phyloP scores from a whole-genome alignment of 2,797 vertebrate species.

The Cygnus olor region DNA sequence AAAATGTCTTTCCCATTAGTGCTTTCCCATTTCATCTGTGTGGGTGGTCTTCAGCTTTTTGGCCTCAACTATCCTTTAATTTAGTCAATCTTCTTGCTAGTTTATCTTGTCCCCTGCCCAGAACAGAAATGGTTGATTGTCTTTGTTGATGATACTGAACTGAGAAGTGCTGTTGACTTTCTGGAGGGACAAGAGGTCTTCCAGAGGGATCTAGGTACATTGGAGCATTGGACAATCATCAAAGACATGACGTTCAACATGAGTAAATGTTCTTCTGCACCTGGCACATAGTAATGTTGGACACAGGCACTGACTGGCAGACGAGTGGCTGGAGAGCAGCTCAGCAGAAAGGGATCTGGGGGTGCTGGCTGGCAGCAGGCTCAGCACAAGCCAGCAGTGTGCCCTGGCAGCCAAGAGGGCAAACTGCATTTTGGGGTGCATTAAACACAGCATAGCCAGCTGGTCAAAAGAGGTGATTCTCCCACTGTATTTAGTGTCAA shows the following conservation, averaged over 20 bases:
- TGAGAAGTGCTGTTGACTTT: not conserved
- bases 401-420: not conserved
- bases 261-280: not conserved
- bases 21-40: slow-evolving; percentile 40
- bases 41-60: slow-evolving; percentile 57
- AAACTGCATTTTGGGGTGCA: not conserved
- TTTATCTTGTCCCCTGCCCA: slow-evolving; percentile 11
- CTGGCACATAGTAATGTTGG: not conserved
- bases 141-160: not conserved
- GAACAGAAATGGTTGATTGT: not conserved
- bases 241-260: not conserved
- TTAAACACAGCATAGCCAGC: not conserved
- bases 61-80: not conserved
- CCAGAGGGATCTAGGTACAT: not conserved
- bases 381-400: not conserved
- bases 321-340: not conserved
- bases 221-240: not conserved
- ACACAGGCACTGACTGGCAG: not conserved
- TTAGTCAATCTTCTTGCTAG: slow-evolving; percentile 8
- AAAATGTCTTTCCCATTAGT: slow-evolving; percentile 55
- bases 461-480: not conserved
- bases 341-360: not conserved
- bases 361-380: not conserved
- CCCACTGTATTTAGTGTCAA: not conserved
- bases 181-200: not conserved